Base-by-base conservation (phyloP, 2,888 invertebrate genomes). In the Synanthedon andrenaeformis region DNA sequence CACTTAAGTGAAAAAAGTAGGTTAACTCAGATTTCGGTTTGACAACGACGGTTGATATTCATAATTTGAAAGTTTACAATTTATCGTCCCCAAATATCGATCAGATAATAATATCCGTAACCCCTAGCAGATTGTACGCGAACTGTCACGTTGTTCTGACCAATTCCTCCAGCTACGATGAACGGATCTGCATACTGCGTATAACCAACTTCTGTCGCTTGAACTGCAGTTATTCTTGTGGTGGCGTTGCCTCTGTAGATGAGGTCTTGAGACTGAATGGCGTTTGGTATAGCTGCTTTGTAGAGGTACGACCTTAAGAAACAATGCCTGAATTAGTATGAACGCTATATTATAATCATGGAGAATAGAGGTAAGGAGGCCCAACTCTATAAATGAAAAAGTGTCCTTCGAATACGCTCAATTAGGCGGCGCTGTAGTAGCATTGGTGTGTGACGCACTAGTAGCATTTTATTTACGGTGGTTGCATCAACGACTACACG, bases 61-160 rank as follows among this genome's bases (percentile, higher is more conserved):
- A 6, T 28, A 28, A 28, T 28, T 35, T 35, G 35, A 35, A 35
- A 35, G 8, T 8, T 10, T 10, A 10, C 5, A n/a, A 14, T 41
- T 62, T 69, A 78, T 41, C 68, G 74, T 23, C 82, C 82, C 74
- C 76, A 83, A 50, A 84, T 63, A 6, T 77, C 76, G 2, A 83
- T 57, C 0, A 65, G 56, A 55, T 80, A 84, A 56, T 84, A 72
- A 53, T 74, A 85, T 0, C 84, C 84, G 17, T 71, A 74, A 0
- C 83, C 77, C 1, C 69, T 65, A 0, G 69, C 63, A 0, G 80
- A 70, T 12, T 77, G 73, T 3, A 77, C 66, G 14, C 82, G 62
- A 1, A 84, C 55, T 0, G 79, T 79, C 0, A 67, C 77, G 17
- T 76, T 74, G 54, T 61, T 74, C 28, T 59, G 57, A 0, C 73